Evolutionary conservation across 2,797 vertebrate genomes (phyloP).

Genomic region (Danio jaintianensis): DNA sequence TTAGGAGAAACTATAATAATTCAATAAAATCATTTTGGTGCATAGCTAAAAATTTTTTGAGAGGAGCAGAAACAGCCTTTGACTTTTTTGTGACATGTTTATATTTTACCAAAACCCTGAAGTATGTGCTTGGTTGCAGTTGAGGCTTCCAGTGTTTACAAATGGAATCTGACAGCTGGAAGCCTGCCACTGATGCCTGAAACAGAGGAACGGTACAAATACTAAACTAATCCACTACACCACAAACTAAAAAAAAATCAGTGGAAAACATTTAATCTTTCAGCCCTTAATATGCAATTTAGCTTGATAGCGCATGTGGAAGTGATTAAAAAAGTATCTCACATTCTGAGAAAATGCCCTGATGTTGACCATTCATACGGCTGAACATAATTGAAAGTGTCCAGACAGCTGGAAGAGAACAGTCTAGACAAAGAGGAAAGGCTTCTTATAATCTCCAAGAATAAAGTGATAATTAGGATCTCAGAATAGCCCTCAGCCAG

Average conservation of each 20-base stretch:
- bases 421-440: conserved; percentile 41
- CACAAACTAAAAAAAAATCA: background rate
- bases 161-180: conserved; percentile 12
- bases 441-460: conserved; percentile 44
- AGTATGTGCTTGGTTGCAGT: background rate
- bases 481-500: conserved; percentile 47
- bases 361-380: background rate
- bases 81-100: background rate
- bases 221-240: background rate
- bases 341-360: conserved; percentile 16
- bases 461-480: conserved; percentile 42
- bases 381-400: conserved; percentile 21
- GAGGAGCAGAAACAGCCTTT: background rate
- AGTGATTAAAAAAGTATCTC: background rate
- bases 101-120: conserved; percentile 9
- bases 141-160: conserved; percentile 11
- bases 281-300: background rate
- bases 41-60: conserved; percentile 6
- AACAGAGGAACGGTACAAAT: conserved; percentile 19
- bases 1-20: background rate
- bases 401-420: conserved; percentile 27
- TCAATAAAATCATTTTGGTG: background rate
- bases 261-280: background rate
- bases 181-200: conserved; percentile 7
- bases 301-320: background rate